These are phyloP conservation scores for Noctua pronuba DNA, from an alignment of 2,888 invertebrate species.

Conservation along the genomic window DNA sequence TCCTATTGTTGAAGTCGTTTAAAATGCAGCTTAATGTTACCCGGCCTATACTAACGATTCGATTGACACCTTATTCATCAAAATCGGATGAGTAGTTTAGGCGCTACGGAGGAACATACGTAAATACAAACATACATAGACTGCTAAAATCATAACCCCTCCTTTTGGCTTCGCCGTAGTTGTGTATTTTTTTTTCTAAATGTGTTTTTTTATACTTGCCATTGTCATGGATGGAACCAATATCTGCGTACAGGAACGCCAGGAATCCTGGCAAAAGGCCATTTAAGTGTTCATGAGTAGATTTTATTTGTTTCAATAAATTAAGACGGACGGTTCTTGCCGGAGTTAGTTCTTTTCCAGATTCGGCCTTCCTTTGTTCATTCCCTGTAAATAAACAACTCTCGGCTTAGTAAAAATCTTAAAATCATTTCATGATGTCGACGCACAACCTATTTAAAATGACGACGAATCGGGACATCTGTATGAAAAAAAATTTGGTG, in stretches of 20 bases:
- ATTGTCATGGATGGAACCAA: conserved; percentile 70
- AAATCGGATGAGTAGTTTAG: no score
- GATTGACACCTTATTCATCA: no score
- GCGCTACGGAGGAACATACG: no score
- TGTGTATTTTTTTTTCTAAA: not conserved
- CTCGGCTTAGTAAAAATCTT: not conserved
- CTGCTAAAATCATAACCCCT: no score
- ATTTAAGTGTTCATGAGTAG: conserved; percentile 65
- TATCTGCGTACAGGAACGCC: conserved; percentile 63
- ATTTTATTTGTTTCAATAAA: conserved; percentile 66
- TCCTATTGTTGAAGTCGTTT: no score
- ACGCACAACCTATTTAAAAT: not conserved
- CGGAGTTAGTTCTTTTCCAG: conserved; percentile 64
- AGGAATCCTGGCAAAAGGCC: conserved; percentile 63
- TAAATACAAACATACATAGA: no score
- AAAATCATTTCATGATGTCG: not conserved
- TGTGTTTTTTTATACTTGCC: conserved; percentile 58
- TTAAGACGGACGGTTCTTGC: conserved; percentile 66
- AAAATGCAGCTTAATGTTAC: no score
- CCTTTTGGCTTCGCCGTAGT: no score
- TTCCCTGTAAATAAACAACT: conserved; percentile 55
- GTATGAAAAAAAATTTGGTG: no score
- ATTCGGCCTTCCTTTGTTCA: conserved; percentile 61
- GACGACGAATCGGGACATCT: no score
- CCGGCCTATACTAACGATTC: no score